Base-by-base conservation (phyloP, 1,140 invertebrate genomes). In the Caenorhabditis brenneri region DNA sequence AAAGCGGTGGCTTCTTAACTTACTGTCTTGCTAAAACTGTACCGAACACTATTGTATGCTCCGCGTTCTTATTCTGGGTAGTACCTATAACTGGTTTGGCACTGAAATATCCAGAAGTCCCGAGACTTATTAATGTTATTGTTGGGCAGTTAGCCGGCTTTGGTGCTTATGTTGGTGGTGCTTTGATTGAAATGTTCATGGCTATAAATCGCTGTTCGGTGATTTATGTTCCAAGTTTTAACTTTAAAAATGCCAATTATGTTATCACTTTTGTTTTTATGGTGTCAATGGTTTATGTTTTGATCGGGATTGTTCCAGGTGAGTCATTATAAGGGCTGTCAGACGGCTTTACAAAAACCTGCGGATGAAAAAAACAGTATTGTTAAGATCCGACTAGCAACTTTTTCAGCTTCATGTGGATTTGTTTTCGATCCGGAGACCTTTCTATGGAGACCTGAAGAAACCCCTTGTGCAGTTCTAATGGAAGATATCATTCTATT, bases 381-480 rank as follows among this genome's bases (percentile, higher is more conserved):
- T 6, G 12, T 24, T 53, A 0, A 53, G 7, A 7, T n/a, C n/a
- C n/a, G 12, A 19, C 16, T 19, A 58, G 29, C 6, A 5, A 29
- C 53, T 29, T 7, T n/a, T 65, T 65, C 58, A 65, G 58, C 1
- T 19, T 33, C 29, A 4, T 65, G 58, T 9, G 58, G 58, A 4
- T 65, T 65, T 39, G 58, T 65, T 19, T 65, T 65, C 58, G 58
- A 65, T n/a, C 58, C 58, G 4, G 31, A 65, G 10, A 65, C 58
- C 15, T 65, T 36, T 39, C 19, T 65, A 16, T 65, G 58, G 58
- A 33, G 31, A 65, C 58, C 58, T 16, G 58, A 65, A 36, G 31
- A 36, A 19, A 65, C 58, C 3, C 31, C 33, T 36, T 65, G 58
- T 36, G 58, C 31, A 19, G 5, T 36, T 65, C 31, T 39, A 5